These are phyloP conservation scores for Aphelenchoides bicaudatus DNA, from an alignment of 2,888 invertebrate species.

Conservation along the genomic window DNA sequence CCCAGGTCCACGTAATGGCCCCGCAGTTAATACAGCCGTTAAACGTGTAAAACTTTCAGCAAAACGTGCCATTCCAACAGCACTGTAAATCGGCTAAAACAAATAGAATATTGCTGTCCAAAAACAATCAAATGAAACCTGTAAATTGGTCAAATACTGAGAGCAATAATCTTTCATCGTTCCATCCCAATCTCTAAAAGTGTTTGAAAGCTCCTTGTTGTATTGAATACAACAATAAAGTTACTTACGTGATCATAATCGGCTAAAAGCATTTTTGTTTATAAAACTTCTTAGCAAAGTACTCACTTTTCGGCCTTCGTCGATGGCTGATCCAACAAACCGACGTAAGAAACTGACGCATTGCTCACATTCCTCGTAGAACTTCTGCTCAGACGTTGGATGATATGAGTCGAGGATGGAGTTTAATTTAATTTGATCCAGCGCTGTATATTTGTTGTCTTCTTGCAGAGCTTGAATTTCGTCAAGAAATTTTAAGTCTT, in stretches of 20 bases:
- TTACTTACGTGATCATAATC: constrained; percentile 56
- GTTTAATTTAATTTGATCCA: constrained; percentile 29
- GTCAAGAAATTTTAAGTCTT: constrained; percentile 43
- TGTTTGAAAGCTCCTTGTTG: too few relatives aligned
- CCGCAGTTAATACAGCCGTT: constrained; percentile 59
- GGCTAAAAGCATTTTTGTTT: constrained; percentile 28
- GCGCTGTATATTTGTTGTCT: constrained; percentile 8
- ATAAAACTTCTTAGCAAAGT: too few relatives aligned
- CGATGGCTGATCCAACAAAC: constrained; percentile 30
- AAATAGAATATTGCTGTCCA: not conserved
- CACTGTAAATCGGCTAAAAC: constrained; percentile 58
- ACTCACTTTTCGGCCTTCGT: constrained; percentile 29
- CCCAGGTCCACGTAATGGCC: constrained; percentile 47
- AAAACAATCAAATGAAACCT: constrained; percentile 32
- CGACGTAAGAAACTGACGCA: constrained; percentile 40
- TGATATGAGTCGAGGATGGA: constrained; percentile 40
- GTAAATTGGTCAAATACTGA: constrained; percentile 59
- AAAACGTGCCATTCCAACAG: constrained; percentile 53
- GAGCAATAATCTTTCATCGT: constrained; percentile 61
- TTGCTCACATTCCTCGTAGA: constrained; percentile 33
- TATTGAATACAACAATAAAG: constrained; percentile 55
- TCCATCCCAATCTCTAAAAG: constrained; percentile 61
- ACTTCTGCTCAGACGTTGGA: constrained; percentile 32
- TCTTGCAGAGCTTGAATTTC: constrained; percentile 25
- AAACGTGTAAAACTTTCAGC: constrained; percentile 45